Percentiles rank a stretch among this genome's conserved stretches.
phyloP scores from a whole-genome alignment of 2,113 vertebrate species.

The Clarias batrachus region DNA sequence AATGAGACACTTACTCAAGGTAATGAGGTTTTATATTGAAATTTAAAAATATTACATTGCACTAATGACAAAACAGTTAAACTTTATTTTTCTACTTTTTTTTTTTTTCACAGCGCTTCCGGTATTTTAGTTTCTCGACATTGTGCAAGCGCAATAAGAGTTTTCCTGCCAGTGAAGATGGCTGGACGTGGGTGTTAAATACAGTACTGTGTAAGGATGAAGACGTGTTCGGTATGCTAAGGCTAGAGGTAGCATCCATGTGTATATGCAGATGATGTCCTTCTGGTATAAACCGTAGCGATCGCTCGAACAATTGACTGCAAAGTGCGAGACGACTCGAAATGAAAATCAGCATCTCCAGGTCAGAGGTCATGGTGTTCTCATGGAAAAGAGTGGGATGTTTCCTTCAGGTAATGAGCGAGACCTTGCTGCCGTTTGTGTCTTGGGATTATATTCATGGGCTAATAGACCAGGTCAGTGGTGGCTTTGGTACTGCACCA shows the following conservation, averaged over 20 bases:
- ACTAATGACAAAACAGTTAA: not conserved
- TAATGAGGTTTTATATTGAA: too few relatives aligned
- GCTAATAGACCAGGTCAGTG: not conserved
- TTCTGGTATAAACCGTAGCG: not conserved
- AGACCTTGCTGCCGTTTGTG: not conserved
- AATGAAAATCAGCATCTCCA: not conserved
- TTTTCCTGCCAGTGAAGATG: not conserved
- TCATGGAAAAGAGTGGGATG: not conserved
- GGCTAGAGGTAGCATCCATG: too few relatives aligned
- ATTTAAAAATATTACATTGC: not conserved
- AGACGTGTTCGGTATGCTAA: not conserved
- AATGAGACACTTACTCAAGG: too few relatives aligned
- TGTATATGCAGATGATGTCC: not conserved
- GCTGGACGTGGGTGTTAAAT: not conserved
- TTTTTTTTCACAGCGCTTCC: not conserved
- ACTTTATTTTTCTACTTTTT: too few relatives aligned
- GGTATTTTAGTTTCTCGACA: not conserved
- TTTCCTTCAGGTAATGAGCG: not conserved
- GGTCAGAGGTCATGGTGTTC: not conserved
- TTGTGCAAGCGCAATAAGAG: not conserved
- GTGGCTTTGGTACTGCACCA: not conserved
- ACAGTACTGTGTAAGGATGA: not conserved
- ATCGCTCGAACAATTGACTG: not conserved
- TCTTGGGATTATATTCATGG: not conserved
- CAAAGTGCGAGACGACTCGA: not conserved